phyloP scores from a whole-genome alignment of 2,797 vertebrate species.

The Pangasius larnaudii region DNA sequence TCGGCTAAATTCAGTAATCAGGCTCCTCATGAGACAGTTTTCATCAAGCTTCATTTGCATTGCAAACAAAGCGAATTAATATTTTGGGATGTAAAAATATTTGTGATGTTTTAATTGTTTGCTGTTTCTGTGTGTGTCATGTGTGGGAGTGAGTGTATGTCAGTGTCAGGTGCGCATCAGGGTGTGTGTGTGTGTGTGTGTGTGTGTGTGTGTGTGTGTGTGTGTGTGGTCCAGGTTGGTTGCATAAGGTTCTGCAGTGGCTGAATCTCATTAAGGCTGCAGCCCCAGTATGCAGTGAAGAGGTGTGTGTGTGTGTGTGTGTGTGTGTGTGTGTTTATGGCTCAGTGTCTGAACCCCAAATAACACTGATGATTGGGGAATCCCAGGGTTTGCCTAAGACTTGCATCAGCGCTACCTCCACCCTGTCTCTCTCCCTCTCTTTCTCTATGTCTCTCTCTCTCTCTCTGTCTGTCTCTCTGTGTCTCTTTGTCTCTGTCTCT shows the following conservation, averaged over 20 bases:
- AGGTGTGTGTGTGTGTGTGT: conserved; percentile 45
- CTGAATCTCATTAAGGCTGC: conserved; percentile 59
- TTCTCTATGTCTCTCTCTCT: background rate
- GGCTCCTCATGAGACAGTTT: background rate
- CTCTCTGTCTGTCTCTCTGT: background rate
- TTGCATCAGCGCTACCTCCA: conserved; percentile 46
- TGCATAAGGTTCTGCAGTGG: conserved; percentile 59
- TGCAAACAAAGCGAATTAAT: background rate
- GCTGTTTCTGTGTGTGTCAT: conserved; percentile 10
- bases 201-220: conserved; percentile 12
- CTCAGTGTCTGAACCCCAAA: background rate
- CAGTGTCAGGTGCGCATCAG: no score
- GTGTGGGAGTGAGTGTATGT: background rate
- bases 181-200: background rate
- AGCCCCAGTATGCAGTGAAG: conserved; percentile 30
- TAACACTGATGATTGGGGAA: conserved; percentile 48
- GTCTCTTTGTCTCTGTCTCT: background rate
- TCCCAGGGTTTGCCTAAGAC: conserved; percentile 52
- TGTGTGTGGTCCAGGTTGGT: conserved; percentile 40
- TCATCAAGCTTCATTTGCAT: conserved; percentile 9
- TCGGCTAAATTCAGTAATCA: conserved; percentile 12
- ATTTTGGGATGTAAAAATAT: conserved; percentile 5
- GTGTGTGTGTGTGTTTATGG: conserved; percentile 15
- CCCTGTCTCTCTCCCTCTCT: background rate
- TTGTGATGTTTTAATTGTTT: conserved; percentile 11